A percentile compares a stretch with the other conserved stretches of the same genome.
Evolutionary conservation across 2,797 vertebrate species (phyloP).

Genomic region (Crax fasciolata): DNA sequence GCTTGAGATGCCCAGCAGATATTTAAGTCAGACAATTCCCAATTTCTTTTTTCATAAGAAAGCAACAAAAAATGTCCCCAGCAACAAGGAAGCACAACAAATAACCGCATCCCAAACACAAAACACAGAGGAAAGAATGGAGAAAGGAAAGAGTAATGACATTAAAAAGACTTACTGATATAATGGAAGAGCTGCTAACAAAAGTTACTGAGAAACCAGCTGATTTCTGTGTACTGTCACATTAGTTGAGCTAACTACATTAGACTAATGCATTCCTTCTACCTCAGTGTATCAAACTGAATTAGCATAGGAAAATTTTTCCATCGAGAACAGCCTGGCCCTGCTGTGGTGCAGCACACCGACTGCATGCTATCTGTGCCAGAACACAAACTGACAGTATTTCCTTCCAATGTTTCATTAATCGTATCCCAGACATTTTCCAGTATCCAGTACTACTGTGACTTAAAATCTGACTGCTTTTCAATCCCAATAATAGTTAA

Average conservation of each 20-base stretch:
- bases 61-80: not conserved
- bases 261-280: slow-evolving; percentile 63
- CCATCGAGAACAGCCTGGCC: slow-evolving; percentile 18
- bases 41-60: not conserved
- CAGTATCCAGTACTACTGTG: slow-evolving; percentile 34
- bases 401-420: slow-evolving; percentile 71
- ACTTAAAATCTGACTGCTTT: slow-evolving; percentile 11
- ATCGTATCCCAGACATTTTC: slow-evolving; percentile 57
- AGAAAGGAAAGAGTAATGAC: not conserved
- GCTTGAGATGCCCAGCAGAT: not conserved
- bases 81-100: not conserved
- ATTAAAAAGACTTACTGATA: slow-evolving; percentile 48
- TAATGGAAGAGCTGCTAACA: slow-evolving; percentile 61
- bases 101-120: not conserved
- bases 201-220: slow-evolving; percentile 68
- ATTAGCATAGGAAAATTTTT: slow-evolving; percentile 68
- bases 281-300: slow-evolving; percentile 9
- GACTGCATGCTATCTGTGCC: slow-evolving; percentile 44
- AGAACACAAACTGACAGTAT: not conserved
- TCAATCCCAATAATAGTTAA: not conserved
- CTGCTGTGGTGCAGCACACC: not conserved
- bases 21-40: not conserved
- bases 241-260: slow-evolving; percentile 53
- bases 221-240: slow-evolving; percentile 60
- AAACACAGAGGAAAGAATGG: not conserved